These are phyloP conservation scores for Brachyptera putata DNA, from an alignment of 2,888 invertebrate species.

Conservation along the genomic window DNA sequence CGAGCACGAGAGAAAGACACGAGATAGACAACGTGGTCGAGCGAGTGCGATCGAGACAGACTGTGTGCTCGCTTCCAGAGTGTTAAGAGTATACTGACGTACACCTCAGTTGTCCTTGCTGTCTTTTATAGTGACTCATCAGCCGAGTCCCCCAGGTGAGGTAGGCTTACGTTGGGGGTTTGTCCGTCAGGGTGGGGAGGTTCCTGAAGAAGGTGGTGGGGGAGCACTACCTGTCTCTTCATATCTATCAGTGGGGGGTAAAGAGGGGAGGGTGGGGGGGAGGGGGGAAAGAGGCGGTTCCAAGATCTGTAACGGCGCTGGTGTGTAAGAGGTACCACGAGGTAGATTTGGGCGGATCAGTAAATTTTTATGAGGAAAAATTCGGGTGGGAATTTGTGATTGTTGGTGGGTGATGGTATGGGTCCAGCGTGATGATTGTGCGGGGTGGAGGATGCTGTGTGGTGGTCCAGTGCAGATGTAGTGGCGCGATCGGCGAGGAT, in stretches of 20 bases:
- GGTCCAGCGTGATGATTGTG: background rate
- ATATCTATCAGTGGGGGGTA: conserved; percentile 36
- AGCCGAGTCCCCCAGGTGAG: conserved; percentile 38
- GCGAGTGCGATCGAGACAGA: conserved; percentile 1
- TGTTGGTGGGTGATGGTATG: background rate
- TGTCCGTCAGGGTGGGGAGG: conserved; percentile 34
- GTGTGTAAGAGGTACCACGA: conserved; percentile 9
- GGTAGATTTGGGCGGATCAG: conserved; percentile 9
- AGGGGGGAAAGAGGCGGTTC: conserved; percentile 24
- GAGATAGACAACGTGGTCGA: conserved; percentile 9
- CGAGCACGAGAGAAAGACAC: conserved; percentile 10
- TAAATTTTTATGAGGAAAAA: background rate
- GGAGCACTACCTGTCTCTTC: conserved; percentile 37
- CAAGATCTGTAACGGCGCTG: conserved; percentile 18
- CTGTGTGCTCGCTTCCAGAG: conserved; percentile 43
- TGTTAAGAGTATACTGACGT: conserved; percentile 45
- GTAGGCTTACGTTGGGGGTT: conserved; percentile 26
- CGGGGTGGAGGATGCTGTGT: background rate
- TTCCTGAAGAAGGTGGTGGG: conserved; percentile 41
- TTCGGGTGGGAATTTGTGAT: background rate
- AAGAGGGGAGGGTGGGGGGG: conserved; percentile 31
- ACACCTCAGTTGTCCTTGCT: conserved; percentile 46
- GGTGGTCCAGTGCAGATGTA: background rate
- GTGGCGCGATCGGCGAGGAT: background rate
- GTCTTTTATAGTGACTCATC: conserved; percentile 48